Conservation (phyloP, 1,140 invertebrate species). For the Apocrypta bakeri region DNA sequence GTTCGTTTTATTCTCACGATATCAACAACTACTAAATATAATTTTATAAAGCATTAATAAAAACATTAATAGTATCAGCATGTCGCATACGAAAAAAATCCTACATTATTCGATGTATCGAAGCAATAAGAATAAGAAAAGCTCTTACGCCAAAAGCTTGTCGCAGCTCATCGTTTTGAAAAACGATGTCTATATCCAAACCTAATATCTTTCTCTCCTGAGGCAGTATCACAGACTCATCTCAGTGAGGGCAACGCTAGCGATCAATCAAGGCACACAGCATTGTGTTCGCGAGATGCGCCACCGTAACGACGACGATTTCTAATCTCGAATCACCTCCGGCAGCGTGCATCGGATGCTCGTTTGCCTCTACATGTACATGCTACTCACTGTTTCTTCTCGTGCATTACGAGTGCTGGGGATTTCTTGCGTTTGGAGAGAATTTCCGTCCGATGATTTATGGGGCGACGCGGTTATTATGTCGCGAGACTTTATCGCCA, state of each 20-base stretch:
- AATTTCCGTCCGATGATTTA: conserved; percentile 11
- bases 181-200: conserved; percentile 27
- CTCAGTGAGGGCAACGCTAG: not conserved
- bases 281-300: not conserved
- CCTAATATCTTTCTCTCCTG: not conserved
- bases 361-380: not conserved
- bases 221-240: not conserved
- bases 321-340: conserved; percentile 18
- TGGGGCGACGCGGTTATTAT: not conserved
- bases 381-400: not conserved
- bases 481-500: not conserved
- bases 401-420: not conserved
- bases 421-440: conserved; percentile 1
- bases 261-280: conserved; percentile 4
- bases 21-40: no score
- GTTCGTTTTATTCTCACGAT: no score
- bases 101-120: no score
- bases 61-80: no score
- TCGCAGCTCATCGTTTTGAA: not conserved
- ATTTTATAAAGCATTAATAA: no score
- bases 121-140: not conserved
- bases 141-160: not conserved
- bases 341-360: not conserved
- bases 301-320: conserved; percentile 18
- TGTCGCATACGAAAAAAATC: no score